Conservation (phyloP, 2,797 vertebrate species). For the Potorous gilbertii region DNA sequence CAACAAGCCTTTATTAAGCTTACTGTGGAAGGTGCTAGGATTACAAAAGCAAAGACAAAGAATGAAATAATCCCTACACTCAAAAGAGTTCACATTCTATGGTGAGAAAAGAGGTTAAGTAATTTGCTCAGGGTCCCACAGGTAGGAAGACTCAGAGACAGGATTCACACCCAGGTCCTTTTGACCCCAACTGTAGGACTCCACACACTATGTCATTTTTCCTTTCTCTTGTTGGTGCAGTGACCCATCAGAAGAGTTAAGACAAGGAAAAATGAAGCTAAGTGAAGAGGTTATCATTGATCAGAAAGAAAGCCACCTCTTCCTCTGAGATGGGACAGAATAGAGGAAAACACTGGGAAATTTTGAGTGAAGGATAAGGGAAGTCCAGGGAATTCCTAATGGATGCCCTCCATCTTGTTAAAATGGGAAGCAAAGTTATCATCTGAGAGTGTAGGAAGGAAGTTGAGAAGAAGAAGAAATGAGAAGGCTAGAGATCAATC, state of each 20-base stretch:
- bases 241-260: neutral
- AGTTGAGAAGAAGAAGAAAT: neutral
- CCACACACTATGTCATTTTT: neutral
- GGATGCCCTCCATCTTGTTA: neutral
- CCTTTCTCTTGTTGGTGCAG: neutral
- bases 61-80: neutral
- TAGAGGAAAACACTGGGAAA: neutral
- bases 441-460: neutral
- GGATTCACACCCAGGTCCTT: neutral
- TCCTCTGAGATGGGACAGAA: neutral
- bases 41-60: neutral
- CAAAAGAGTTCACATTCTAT: neutral
- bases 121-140: neutral
- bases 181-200: neutral
- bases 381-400: neutral
- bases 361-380: neutral
- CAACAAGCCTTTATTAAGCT: neutral
- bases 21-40: neutral
- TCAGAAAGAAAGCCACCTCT: neutral
- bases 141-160: neutral
- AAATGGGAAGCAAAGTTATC: neutral
- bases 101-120: neutral
- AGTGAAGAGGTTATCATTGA: neutral
- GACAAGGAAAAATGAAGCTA: neutral
- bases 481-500: neutral